A percentile compares a stretch with the other conserved stretches of the same genome.
Conservation (phyloP, 2,113 vertebrate species). For the Erythrocebus patas region DNA sequence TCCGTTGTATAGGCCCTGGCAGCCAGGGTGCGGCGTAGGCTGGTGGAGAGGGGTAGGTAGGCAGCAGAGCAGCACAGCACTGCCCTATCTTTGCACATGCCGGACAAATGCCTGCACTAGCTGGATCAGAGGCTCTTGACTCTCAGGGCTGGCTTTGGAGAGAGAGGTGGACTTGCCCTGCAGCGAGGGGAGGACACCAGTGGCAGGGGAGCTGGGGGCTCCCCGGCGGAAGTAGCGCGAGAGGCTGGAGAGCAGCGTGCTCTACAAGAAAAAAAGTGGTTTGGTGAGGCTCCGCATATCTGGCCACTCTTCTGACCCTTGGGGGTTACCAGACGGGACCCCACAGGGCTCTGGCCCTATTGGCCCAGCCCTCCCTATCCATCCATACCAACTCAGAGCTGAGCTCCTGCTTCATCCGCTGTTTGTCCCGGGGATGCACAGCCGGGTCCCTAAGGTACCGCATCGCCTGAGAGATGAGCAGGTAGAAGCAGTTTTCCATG, state of each 20-base stretch:
- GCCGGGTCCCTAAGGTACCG: slow-evolving; percentile 92
- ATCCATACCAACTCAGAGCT: slow-evolving; percentile 94
- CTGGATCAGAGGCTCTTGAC: slow-evolving; percentile 96
- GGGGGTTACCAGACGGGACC: not conserved
- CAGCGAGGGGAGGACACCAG: slow-evolving; percentile 88
- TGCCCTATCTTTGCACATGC: slow-evolving; percentile 92
- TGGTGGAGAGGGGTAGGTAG: not conserved
- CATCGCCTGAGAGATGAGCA: slow-evolving; percentile 96
- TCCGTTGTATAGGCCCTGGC: not conserved
- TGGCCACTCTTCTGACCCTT: not conserved
- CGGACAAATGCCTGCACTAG: slow-evolving; percentile 95
- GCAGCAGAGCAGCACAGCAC: fast-evolving
- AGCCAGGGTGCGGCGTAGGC: not conserved
- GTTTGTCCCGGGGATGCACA: slow-evolving; percentile 93
- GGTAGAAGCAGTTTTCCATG: slow-evolving; percentile 99
- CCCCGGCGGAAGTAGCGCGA: slow-evolving; percentile 94
- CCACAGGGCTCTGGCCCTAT: fast-evolving
- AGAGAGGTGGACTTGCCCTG: slow-evolving; percentile 88
- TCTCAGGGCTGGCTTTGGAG: slow-evolving; percentile 90
- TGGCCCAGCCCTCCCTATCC: not conserved
- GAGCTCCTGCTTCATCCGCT: slow-evolving; percentile 98
- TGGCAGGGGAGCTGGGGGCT: slow-evolving; percentile 91
- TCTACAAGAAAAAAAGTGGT: slow-evolving; percentile 81
- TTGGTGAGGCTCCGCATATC: not conserved
- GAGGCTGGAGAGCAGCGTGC: slow-evolving; percentile 93